phyloP scores from a whole-genome alignment of 2,113 vertebrate genomes.

The Brienomyrus longianalis region DNA sequence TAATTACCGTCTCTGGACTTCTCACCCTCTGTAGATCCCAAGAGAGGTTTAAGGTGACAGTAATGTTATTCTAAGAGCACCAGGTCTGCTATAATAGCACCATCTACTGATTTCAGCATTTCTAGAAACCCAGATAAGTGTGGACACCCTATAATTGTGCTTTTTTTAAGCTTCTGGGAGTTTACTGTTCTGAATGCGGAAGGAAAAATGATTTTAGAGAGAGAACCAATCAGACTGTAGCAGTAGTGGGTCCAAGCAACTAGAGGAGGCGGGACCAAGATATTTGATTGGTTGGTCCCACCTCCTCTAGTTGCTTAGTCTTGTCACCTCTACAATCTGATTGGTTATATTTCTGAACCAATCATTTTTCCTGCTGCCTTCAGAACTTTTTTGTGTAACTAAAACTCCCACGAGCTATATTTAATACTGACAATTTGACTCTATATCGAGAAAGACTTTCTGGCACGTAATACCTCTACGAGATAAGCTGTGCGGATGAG shows the following conservation, averaged over 20 bases:
- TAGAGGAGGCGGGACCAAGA: too few relatives aligned
- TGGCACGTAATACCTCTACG: not conserved
- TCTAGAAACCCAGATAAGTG: conserved; percentile 37
- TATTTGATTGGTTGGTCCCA: too few relatives aligned
- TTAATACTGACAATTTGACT: conserved; percentile 40
- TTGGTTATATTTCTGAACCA: too few relatives aligned
- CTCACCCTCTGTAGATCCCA: not conserved
- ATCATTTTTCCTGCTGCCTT: too few relatives aligned
- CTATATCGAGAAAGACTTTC: conserved; percentile 24
- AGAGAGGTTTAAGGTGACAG: conserved; percentile 2
- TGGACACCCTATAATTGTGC: conserved; percentile 51
- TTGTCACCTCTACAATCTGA: too few relatives aligned
- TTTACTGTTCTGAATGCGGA: too few relatives aligned
- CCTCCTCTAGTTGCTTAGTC: too few relatives aligned
- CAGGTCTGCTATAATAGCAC: not conserved
- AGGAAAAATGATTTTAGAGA: too few relatives aligned
- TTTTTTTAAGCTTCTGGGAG: conserved; percentile 17
- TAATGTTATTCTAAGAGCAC: not conserved
- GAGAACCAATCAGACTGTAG: too few relatives aligned
- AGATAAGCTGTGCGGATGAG: not conserved
- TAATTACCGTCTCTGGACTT: conserved; percentile 19
- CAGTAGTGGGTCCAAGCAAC: too few relatives aligned
- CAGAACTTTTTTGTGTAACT: too few relatives aligned
- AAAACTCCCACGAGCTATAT: conserved; percentile 18
- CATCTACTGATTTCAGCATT: conserved; percentile 44